Base-by-base conservation (phyloP, 1,140 invertebrate species). In the Agrypnia vestita region DNA sequence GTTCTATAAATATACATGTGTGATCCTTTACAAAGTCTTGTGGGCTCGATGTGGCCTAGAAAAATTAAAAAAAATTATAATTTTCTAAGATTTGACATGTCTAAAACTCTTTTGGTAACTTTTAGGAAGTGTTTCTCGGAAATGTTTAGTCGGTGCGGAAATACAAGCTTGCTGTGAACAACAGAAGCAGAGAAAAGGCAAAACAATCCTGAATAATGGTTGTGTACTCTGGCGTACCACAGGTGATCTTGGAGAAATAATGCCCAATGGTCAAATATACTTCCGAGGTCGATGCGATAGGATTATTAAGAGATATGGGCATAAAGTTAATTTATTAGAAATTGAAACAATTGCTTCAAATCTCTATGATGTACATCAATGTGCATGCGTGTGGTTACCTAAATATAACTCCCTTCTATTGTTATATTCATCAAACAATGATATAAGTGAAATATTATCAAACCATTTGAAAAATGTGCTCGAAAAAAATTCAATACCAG, bases 231-330 rank as follows among this genome's bases (percentile, higher is more conserved):
- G 92, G 86, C 86, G 94, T 83, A 86, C 90, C 80, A 94, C 94
- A 76, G 94, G 94, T 59, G 95, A 96, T 86, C 77, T 92, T 67
- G 94, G 91, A 25, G 94, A 91, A 43, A 86, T 90, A 15, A 83
- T 86, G 44, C 85, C 87, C 81, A 86, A 86, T 73, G 90, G 90
- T 7, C 86, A 86, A 62, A 86, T 95, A n/a, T 91, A 91, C 84
- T 95, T 92, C 82, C 87, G 91, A 83, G 91, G 93, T 11, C 89
- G 95, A 72, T 89, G 86, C 81, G 93, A 95, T 88, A 89, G 91
- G 80, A 86, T 91, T 51, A 88, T 96, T n/a, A 96, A 96, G 88
- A 88, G 94, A 86, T 92, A 93, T 87, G 95, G 95, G 1, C 90
- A 92, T 81, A 93, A 93, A 86, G 84, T 96, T 17, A 91, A 92